Evolutionary conservation across 2,888 invertebrate genomes (phyloP), one percentile per base, ranked within the genome.

Genomic region (Trissonchulus sp.): DNA sequence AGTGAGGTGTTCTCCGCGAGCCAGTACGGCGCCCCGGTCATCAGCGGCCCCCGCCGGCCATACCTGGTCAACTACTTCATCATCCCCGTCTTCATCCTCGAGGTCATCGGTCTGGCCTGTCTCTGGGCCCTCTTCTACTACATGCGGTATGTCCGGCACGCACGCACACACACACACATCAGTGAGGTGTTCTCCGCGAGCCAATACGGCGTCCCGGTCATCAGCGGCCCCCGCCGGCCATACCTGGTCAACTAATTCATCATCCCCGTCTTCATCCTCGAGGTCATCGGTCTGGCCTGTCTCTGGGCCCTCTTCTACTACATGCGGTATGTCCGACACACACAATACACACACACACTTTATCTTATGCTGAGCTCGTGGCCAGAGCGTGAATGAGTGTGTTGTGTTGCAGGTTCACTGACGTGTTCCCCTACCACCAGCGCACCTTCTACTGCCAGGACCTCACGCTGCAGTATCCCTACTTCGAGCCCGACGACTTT

Each of bases 111-210:
- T 28, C 79, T 86, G 23, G 84, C 84, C 31, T 85, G 84, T 78
- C 81, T 87, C 48, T 82, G 84, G 76, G 84, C 85, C 8, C 79
- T 86, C 23, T 86, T 85, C 81, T 86, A 86, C 78, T 86, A 86
- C 79, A 80, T 87, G 74, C 83, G 86, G 86, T 86, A 75, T 76
- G 76, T 68, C 36, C 36, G 31, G 18, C n/a, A n/a, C n/a, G n/a
- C n/a, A n/a, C n/a, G n/a, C n/a, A n/a, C n/a, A n/a, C n/a, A n/a
- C n/a, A n/a, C n/a, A n/a, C n/a, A n/a, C n/a, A n/a, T n/a, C n/a
- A 82, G 82, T 73, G 83, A 83, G 1, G 75, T 75, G 30, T 81
- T 83, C 77, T 83, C 83, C 73, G 82, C 83, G 34, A 79, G 79
- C 73, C 83, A 83, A 74, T 83, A 83, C 76, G 83, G 82, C 48